A percentile compares a stretch with the other conserved stretches of the same genome.
phyloP scores from a whole-genome alignment of 1,140 invertebrate genomes.

The Galendromus occidentalis region DNA sequence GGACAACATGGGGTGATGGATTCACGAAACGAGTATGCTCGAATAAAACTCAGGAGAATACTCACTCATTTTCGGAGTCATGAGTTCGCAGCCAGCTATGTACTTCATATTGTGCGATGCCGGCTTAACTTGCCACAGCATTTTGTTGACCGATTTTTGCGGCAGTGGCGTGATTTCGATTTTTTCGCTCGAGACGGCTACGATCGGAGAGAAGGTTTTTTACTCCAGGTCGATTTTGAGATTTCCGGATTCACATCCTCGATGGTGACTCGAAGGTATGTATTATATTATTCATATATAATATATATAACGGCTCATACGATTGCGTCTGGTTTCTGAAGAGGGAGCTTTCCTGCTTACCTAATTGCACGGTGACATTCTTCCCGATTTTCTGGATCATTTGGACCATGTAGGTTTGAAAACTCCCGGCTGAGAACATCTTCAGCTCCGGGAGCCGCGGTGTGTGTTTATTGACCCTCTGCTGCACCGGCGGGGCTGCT shows the following conservation, averaged over 20 bases:
- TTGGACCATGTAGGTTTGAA: constrained; percentile 52
- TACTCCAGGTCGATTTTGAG: too few species aligned
- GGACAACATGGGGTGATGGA: too few species aligned
- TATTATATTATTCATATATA: too few species aligned
- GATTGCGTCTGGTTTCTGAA: too few species aligned
- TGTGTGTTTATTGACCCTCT: neutral
- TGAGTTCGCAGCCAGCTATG: constrained; percentile 62
- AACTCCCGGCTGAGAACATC: constrained; percentile 9
- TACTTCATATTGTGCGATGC: constrained; percentile 59
- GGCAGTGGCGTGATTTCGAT: constrained; percentile 68
- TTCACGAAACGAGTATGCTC: too few species aligned
- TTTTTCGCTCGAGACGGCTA: constrained; percentile 63
- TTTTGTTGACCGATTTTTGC: constrained; percentile 40
- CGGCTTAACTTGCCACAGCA: constrained; percentile 42
- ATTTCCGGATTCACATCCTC: too few species aligned
- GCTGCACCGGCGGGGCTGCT: constrained; percentile 25
- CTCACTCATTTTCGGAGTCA: constrained; percentile 33
- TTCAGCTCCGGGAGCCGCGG: neutral
- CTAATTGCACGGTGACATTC: constrained; percentile 60
- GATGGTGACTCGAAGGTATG: too few species aligned
- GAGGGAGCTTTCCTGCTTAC: constrained; percentile 24
- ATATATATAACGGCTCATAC: too few species aligned
- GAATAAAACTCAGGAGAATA: too few species aligned
- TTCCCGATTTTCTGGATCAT: constrained; percentile 54
- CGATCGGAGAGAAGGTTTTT: too few species aligned